Conservation (phyloP, 2,888 invertebrate species). For the Nephrotoma appendiculata region DNA sequence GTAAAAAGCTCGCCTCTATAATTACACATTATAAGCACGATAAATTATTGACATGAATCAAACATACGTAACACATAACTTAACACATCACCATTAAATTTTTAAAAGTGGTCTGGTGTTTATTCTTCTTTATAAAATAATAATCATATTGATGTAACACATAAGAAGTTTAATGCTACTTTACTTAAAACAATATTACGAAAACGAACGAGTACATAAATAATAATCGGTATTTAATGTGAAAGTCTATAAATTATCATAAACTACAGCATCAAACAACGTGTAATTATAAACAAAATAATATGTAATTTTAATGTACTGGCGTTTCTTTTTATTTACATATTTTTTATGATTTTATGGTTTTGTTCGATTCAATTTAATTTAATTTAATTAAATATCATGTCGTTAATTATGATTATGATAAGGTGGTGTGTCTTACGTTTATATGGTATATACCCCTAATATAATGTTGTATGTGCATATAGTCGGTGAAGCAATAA, state of each 20-base stretch:
- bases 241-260: neutral
- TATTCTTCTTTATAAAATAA: neutral
- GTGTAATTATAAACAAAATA: neutral
- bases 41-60: neutral
- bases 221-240: neutral
- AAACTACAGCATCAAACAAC: neutral
- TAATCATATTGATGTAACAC: neutral
- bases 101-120: neutral
- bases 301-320: neutral
- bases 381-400: neutral
- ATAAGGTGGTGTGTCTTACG: neutral
- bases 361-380: neutral
- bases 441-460: neutral
- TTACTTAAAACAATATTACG: neutral
- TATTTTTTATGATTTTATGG: neutral
- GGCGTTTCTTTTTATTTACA: neutral
- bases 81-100: neutral
- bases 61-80: neutral
- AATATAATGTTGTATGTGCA: neutral
- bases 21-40: neutral
- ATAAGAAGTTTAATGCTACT: neutral
- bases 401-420: neutral
- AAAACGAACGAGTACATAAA: neutral
- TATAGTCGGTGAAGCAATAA: neutral
- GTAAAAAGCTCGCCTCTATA: neutral